Percentiles rank a stretch among this genome's conserved stretches.
phyloP scores from a whole-genome alignment of 2,797 vertebrate genomes.

The Monodelphis domestica region DNA sequence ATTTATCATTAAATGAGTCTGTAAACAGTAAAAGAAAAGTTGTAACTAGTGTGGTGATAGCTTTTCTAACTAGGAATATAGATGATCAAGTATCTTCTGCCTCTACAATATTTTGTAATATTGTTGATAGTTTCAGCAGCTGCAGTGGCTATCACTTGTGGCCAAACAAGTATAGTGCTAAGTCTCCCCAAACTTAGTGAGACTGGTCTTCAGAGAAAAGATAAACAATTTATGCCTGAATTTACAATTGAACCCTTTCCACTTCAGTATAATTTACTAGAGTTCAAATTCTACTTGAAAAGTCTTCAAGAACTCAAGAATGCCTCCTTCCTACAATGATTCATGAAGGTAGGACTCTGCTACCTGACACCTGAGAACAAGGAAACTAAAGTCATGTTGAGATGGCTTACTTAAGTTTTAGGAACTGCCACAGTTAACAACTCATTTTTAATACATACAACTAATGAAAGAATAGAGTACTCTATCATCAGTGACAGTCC shows the following conservation, averaged over 20 bases:
- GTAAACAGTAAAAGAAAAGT: background rate
- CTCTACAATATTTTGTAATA: background rate
- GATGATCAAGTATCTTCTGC: background rate
- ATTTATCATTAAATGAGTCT: background rate
- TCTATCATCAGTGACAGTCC: slow-evolving; percentile 36
- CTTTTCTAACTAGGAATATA: slow-evolving; percentile 18
- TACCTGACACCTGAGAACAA: background rate
- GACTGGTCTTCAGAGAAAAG: background rate
- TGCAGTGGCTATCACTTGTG: background rate
- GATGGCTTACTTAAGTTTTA: background rate
- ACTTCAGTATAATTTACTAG: background rate
- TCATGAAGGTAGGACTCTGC: background rate
- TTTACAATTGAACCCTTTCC: background rate
- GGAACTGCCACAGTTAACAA: background rate
- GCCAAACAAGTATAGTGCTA: background rate
- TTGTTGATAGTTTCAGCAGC: background rate
- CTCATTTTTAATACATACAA: slow-evolving; percentile 71
- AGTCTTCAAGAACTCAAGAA: background rate
- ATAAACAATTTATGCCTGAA: background rate
- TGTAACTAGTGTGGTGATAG: background rate
- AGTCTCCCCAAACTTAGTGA: background rate
- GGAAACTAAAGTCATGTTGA: background rate
- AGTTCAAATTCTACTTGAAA: background rate
- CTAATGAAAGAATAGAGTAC: slow-evolving; percentile 69
- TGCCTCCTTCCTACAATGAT: background rate